Evolutionary conservation across 1,140 invertebrate species (phyloP), one percentile per base, ranked within the genome.

Genomic region (Diachasma alloeum): DNA sequence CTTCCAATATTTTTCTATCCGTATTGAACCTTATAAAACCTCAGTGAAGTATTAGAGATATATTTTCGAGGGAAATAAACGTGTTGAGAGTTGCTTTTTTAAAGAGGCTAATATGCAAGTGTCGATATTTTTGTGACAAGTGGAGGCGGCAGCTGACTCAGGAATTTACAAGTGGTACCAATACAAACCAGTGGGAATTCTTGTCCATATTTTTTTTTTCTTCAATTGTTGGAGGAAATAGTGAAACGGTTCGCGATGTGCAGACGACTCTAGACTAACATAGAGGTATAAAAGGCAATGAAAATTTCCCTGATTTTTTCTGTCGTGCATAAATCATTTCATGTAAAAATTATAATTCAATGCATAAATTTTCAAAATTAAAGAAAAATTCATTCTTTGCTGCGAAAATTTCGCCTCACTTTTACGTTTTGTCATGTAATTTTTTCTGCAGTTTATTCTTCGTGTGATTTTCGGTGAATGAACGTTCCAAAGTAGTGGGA

Each of bases 91-190:
- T 15, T 53, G 9, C 4, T 19, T 53, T 19, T 4, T 53, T 13
- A 11, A 11, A 42, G 10, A 31, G 9, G 48, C 10, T 31, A 63
- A 19, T 31, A 63, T 63, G 59, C 19, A 26, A 26, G 59, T 63
- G 59, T 63, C 59, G 19, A 11, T 63, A 63, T 63, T 26, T 63
- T 63, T 63, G 59, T 63, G 59, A 63, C 59, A 63, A 63, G 59
- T 63, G 59, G 48, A 56, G 48, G 48, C 22, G 11, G 22, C 24
- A 31, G 24, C 59, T 63, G 59, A 63, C 59, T 63, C 59, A 63
- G 59, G 59, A 63, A 63, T 63, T 63, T 63, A 63, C 19, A 63
- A 63, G 59, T 63, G 59, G 22, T 26, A 59, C 19, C 53, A 63
- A 63, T 42, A 63, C 11, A 3, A 53, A 53, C 0, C 17, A 8